Percentiles rank a stretch among this genome's conserved stretches.
Conservation (phyloP, 2,113 vertebrate species). For the Clarias magur region DNA sequence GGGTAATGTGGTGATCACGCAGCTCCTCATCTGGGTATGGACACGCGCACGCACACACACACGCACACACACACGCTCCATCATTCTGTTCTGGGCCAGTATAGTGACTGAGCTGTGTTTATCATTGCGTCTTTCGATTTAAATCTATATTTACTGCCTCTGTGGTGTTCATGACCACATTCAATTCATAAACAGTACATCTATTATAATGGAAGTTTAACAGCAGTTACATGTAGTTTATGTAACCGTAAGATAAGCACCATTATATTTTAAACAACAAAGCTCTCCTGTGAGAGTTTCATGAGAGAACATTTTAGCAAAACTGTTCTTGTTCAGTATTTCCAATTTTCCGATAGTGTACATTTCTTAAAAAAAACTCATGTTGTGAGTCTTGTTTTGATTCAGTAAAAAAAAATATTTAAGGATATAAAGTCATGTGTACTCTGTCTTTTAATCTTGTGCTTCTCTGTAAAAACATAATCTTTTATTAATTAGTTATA, state of each 20-base stretch:
- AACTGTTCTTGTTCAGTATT: neutral
- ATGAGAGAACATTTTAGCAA: neutral
- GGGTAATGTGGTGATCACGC: slow-evolving; percentile 87
- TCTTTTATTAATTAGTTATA: too few relatives aligned
- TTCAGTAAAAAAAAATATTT: too few relatives aligned
- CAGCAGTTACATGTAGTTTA: neutral
- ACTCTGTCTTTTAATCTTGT: too few relatives aligned
- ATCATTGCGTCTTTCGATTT: neutral
- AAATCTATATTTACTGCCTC: neutral
- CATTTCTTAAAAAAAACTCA: too few relatives aligned
- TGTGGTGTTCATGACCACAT: neutral
- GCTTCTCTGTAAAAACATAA: too few relatives aligned
- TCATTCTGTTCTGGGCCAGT: neutral
- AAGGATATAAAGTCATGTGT: too few relatives aligned
- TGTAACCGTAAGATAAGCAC: neutral
- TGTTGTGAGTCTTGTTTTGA: too few relatives aligned
- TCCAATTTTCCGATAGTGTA: neutral
- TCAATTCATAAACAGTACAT: neutral
- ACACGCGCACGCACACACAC: neutral
- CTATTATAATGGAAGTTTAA: neutral
- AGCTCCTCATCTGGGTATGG: slow-evolving; percentile 94
- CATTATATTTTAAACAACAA: neutral
- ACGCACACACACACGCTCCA: neutral
- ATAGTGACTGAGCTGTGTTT: neutral
- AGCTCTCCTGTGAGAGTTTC: neutral